Percentiles rank a stretch among this genome's conserved stretches.
These are phyloP conservation scores for Cynopterus sphinx DNA, from an alignment of 2,797 vertebrate species.

Conservation along the genomic window DNA sequence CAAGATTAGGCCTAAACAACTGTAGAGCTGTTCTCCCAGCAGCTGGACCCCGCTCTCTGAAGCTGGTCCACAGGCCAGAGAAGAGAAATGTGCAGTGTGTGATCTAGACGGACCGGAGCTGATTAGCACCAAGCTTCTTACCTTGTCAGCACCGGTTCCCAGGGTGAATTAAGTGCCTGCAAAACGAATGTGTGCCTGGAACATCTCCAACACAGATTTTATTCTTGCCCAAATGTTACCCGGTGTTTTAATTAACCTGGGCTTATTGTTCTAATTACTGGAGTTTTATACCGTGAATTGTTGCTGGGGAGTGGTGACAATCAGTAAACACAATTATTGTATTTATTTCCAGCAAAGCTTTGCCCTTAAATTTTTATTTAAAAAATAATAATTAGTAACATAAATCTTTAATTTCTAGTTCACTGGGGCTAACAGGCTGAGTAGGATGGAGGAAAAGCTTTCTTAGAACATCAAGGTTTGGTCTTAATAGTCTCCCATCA, in stretches of 20 bases:
- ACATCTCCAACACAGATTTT: slow-evolving; percentile 73
- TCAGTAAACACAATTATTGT: slow-evolving; percentile 72
- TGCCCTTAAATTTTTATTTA: slow-evolving; percentile 75
- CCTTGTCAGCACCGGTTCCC: slow-evolving; percentile 60
- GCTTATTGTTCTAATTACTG: slow-evolving; percentile 80
- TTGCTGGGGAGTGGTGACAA: slow-evolving; percentile 36
- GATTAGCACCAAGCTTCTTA: neutral
- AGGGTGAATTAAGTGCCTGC: slow-evolving; percentile 60
- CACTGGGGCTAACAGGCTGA: slow-evolving; percentile 43
- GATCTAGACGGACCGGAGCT: neutral
- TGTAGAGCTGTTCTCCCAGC: neutral
- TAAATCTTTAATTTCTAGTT: slow-evolving; percentile 76
- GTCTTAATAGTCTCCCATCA: neutral
- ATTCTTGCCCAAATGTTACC: slow-evolving; percentile 68
- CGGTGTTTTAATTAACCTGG: slow-evolving; percentile 81
- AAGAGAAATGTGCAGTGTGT: neutral
- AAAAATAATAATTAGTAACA: slow-evolving; percentile 76
- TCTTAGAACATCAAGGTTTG: neutral
- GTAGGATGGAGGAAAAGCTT: neutral
- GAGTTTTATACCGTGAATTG: slow-evolving; percentile 61
- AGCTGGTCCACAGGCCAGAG: neutral
- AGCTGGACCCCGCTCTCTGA: neutral
- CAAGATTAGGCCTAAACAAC: slow-evolving; percentile 36
- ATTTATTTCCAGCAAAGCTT: slow-evolving; percentile 61
- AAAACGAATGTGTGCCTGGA: slow-evolving; percentile 58